These are phyloP conservation scores for Corvus moneduloides DNA, from an alignment of 2,113 vertebrate species.

Conservation along the genomic window DNA sequence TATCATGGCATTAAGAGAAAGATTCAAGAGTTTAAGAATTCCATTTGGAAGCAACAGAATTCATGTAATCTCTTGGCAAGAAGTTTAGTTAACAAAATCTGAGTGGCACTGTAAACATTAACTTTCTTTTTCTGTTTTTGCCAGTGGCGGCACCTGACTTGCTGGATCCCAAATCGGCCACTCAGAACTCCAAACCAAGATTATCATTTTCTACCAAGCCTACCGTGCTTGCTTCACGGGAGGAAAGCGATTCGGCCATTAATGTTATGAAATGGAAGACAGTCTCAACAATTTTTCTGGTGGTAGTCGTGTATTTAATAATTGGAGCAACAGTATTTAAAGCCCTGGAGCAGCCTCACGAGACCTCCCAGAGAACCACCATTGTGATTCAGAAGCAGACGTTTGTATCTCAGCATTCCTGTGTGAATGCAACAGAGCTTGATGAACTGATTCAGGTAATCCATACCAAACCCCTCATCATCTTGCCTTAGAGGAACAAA, in stretches of 20 bases:
- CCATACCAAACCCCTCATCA: not conserved
- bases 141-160: constrained; percentile 98
- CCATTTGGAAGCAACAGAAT: not conserved
- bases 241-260: constrained; percentile 83
- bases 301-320: constrained; percentile 96
- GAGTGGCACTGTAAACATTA: not conserved
- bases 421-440: constrained; percentile 91
- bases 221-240: constrained; percentile 83
- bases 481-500: not conserved
- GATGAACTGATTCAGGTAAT: constrained; percentile 94
- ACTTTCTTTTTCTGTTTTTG: constrained; percentile 63
- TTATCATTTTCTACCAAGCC: constrained; percentile 93
- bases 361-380: constrained; percentile 86
- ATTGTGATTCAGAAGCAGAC: constrained; percentile 89
- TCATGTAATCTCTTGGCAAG: not conserved
- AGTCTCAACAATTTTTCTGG: constrained; percentile 93
- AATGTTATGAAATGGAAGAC: constrained; percentile 99
- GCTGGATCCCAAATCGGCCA: constrained; percentile 94
- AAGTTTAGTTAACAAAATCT: not conserved
- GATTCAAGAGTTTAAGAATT: not conserved
- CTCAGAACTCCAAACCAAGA: constrained; percentile 93
- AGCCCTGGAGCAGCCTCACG: constrained; percentile 92
- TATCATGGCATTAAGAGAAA: not conserved
- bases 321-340: constrained; percentile 95
- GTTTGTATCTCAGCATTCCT: constrained; percentile 87